Evolutionary conservation across 2,797 vertebrate species (phyloP).

Genomic region (Sebastes steindachneri): DNA sequence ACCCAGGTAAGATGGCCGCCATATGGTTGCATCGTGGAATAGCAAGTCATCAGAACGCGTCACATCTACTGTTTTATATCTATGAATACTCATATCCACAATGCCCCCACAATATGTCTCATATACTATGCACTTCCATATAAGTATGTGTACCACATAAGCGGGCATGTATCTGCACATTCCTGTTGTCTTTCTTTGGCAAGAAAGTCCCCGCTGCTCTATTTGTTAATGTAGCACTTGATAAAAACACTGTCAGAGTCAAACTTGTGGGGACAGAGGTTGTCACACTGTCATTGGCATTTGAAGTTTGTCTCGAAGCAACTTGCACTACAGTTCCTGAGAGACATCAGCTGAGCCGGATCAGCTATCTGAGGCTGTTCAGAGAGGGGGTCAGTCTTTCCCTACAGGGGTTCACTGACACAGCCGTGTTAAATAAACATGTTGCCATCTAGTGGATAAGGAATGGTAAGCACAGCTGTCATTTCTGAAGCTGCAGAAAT

Average conservation of each 20-base stretch:
- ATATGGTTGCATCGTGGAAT: no score
- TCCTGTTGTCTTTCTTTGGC: not conserved
- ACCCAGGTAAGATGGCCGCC: no score
- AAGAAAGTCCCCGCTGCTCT: not conserved
- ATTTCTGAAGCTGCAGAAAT: not conserved
- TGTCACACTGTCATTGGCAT: not conserved
- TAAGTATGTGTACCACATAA: not conserved
- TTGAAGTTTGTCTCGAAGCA: slow-evolving; percentile 30
- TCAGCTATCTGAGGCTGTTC: slow-evolving; percentile 42
- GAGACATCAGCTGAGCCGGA: slow-evolving; percentile 44
- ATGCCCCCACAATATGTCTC: not conserved
- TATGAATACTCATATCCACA: not conserved
- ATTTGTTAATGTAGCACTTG: not conserved
- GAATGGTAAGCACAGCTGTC: slow-evolving; percentile 13
- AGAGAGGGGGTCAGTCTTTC: slow-evolving; percentile 8
- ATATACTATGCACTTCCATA: not conserved
- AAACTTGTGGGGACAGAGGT: not conserved
- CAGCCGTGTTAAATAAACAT: slow-evolving; percentile 9
- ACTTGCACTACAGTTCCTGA: slow-evolving; percentile 11
- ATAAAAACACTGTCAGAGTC: not conserved
- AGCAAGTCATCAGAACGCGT: no score
- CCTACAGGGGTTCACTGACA: not conserved
- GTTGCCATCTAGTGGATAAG: slow-evolving; percentile 69
- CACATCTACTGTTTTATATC: no score
- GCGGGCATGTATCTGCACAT: not conserved